Evolutionary conservation across 2,797 vertebrate genomes (phyloP).

Genomic region (Mormyrops boulengeri): DNA sequence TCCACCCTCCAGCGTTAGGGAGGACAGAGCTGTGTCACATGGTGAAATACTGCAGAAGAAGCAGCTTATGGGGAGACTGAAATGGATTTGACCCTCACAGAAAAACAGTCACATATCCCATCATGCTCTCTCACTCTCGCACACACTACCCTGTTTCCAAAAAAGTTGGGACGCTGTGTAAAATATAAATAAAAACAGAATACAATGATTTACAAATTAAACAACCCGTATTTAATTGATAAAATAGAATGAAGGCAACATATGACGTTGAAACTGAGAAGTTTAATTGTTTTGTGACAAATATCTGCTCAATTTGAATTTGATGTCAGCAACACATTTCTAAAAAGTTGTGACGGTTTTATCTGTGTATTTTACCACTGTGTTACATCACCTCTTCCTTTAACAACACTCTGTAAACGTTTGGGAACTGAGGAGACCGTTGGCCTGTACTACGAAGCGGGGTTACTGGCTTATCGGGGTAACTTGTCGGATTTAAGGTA

Average conservation of each 20-base stretch:
- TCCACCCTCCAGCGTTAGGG: background rate
- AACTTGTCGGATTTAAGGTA: no score
- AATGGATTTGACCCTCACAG: background rate
- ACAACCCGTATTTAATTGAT: background rate
- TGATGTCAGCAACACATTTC: no score
- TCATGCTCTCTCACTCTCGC: background rate
- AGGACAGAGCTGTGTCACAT: background rate
- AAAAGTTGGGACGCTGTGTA: no score
- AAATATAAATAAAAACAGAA: no score
- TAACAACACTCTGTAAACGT: no score
- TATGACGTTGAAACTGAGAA: background rate
- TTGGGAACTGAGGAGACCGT: no score
- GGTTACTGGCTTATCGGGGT: no score
- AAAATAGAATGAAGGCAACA: background rate
- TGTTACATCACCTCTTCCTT: no score
- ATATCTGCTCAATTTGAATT: no score
- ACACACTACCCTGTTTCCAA: background rate
- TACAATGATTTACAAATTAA: background rate
- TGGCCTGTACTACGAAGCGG: no score
- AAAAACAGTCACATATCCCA: background rate
- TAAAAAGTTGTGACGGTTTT: no score
- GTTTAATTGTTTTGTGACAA: background rate
- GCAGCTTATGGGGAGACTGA: background rate
- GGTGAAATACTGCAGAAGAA: background rate
- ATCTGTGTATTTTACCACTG: no score